phyloP scores from a whole-genome alignment of 2,797 vertebrate species.

The Sparidentex hasta region DNA sequence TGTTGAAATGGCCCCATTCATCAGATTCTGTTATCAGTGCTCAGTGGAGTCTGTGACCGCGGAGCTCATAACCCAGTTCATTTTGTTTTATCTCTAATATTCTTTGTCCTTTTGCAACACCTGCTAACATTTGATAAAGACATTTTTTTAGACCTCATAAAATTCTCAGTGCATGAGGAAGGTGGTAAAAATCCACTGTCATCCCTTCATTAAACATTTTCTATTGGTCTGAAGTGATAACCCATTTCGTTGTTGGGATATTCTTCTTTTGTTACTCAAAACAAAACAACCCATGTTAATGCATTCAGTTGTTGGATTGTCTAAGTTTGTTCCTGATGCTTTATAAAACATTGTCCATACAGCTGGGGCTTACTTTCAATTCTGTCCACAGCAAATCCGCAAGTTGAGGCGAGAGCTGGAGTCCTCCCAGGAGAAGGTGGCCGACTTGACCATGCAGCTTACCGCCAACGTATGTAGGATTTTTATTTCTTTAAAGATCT shows the following conservation, averaged over 20 bases:
- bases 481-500: neutral
- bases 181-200: slow-evolving; percentile 5
- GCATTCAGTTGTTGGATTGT: slow-evolving; percentile 10
- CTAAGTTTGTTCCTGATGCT: slow-evolving; percentile 2
- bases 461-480: slow-evolving; percentile 93
- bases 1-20: slow-evolving; percentile 35
- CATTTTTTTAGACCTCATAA: slow-evolving; percentile 15
- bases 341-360: neutral
- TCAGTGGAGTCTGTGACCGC: slow-evolving; percentile 17
- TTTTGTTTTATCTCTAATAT: slow-evolving; percentile 57
- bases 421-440: slow-evolving; percentile 97
- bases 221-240: neutral
- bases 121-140: slow-evolving; percentile 54
- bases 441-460: slow-evolving; percentile 94
- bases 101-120: slow-evolving; percentile 20
- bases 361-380: slow-evolving; percentile 4
- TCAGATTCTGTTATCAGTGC: slow-evolving; percentile 37
- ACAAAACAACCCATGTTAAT: slow-evolving; percentile 13
- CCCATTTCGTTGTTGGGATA: slow-evolving; percentile 20
- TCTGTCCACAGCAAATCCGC: slow-evolving; percentile 93
- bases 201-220: slow-evolving; percentile 20
- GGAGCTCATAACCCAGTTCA: slow-evolving; percentile 50
- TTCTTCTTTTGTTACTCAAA: slow-evolving; percentile 3
- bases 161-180: slow-evolving; percentile 57
- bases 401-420: slow-evolving; percentile 95